Evolutionary conservation across 2,113 vertebrate species (phyloP).

Genomic region (Illadopsis cleaveri): DNA sequence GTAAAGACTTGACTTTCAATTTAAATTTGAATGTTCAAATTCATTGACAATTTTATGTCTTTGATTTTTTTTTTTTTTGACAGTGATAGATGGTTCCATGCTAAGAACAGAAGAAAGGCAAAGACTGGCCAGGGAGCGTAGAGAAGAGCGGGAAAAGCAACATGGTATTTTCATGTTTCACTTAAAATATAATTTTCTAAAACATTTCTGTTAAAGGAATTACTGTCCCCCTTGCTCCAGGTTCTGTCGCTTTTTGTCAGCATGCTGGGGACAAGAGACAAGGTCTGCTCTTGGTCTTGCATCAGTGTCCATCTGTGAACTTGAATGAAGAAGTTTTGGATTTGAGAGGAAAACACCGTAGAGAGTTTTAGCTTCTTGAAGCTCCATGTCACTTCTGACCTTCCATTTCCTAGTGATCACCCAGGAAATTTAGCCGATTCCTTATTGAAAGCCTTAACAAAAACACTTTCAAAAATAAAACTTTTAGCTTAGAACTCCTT

Average conservation of each 20-base stretch:
- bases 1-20: neutral
- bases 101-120: slow-evolving; percentile 90
- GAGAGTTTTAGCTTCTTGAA: neutral
- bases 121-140: slow-evolving; percentile 88
- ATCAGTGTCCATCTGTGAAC: neutral
- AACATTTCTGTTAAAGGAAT: neutral
- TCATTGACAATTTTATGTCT: neutral
- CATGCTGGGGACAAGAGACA: neutral
- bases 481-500: neutral
- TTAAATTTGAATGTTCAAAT: neutral
- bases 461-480: neutral
- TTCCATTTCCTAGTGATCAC: neutral
- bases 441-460: neutral
- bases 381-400: neutral
- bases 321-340: neutral
- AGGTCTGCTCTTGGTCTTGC: neutral
- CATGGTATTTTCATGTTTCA: slow-evolving; percentile 78
- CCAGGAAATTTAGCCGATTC: neutral
- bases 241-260: neutral
- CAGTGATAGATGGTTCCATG: slow-evolving; percentile 88
- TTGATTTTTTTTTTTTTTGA: slow-evolving; percentile 44
- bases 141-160: slow-evolving; percentile 87
- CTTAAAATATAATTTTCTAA: neutral
- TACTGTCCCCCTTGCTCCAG: neutral
- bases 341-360: neutral